phyloP scores from a whole-genome alignment of 2,113 vertebrate species.

The Phyllopteryx taeniolatus region DNA sequence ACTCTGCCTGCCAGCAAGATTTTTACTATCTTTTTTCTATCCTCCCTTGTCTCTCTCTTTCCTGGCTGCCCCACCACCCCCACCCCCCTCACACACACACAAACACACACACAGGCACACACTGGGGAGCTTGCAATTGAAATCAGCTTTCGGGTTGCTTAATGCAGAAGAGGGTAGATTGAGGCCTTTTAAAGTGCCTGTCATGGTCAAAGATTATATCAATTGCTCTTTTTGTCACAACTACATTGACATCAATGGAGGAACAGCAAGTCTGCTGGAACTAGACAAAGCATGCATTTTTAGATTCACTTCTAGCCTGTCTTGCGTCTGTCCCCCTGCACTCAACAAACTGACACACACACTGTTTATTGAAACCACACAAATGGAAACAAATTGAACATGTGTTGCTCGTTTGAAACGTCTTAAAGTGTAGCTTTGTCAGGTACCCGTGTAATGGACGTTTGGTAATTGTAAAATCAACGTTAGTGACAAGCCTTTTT shows the following conservation, averaged over 20 bases:
- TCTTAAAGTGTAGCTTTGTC: slow-evolving; percentile 30
- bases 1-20: slow-evolving; percentile 66
- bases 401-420: slow-evolving; percentile 52
- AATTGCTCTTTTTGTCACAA: slow-evolving; percentile 62
- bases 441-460: slow-evolving; percentile 45
- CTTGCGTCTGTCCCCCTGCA: slow-evolving; percentile 16
- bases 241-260: slow-evolving; percentile 58
- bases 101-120: background rate
- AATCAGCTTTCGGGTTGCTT: slow-evolving; percentile 70
- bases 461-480: slow-evolving; percentile 59
- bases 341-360: slow-evolving; percentile 12
- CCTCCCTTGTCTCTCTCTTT: slow-evolving; percentile 59
- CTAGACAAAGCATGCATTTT: slow-evolving; percentile 54
- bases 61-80: slow-evolving; percentile 41
- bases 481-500: slow-evolving; percentile 58
- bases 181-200: slow-evolving; percentile 69
- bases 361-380: background rate
- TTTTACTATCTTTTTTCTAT: slow-evolving; percentile 58
- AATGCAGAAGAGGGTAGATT: slow-evolving; percentile 71
- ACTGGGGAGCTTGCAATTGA: slow-evolving; percentile 66
- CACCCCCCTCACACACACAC: no score
- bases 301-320: slow-evolving; percentile 49
- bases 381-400: slow-evolving; percentile 23
- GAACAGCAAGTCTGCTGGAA: slow-evolving; percentile 46
- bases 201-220: slow-evolving; percentile 71